Percentiles rank a stretch among this genome's conserved stretches.
Evolutionary conservation across 92 coral and sea anemone genomes (phyloP).

Genomic region (Zoanthus sansibaricus): DNA sequence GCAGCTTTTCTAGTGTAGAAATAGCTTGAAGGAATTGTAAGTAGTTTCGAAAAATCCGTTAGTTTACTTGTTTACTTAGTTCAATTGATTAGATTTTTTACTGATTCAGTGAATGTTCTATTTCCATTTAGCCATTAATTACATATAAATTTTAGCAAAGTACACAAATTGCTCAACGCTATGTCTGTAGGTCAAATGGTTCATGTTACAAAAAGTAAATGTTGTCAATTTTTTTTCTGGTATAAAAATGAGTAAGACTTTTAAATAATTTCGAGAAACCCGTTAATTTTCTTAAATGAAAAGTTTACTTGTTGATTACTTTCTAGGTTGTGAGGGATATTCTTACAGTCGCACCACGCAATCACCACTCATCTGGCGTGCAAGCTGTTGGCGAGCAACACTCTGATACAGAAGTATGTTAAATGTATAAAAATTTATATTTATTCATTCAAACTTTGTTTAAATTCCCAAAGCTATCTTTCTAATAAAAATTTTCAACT

Average conservation of each 20-base stretch:
- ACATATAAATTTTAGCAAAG: not conserved
- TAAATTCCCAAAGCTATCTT: slow-evolving; percentile 1
- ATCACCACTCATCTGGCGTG: not conserved
- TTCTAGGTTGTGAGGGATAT: slow-evolving; percentile 7
- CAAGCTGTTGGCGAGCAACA: not conserved
- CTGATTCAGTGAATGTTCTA: not conserved
- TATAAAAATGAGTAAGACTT: not conserved
- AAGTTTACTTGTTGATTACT: slow-evolving; percentile 4
- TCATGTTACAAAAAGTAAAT: not conserved
- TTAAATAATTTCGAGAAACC: slow-evolving; percentile 3
- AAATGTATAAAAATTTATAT: not conserved
- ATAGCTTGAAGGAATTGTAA: not conserved
- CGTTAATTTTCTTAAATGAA: slow-evolving; percentile 1
- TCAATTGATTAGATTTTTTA: not conserved
- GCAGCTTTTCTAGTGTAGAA: not conserved
- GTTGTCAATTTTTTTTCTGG: not conserved
- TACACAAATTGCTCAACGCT: not conserved
- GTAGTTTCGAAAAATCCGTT: not conserved
- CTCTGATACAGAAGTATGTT: slow-evolving; percentile 18
- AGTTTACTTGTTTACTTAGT: not conserved
- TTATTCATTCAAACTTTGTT: not conserved
- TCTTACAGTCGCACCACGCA: not conserved
- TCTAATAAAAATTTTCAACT: not conserved
- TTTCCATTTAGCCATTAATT: not conserved
- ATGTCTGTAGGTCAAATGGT: not conserved